Base-by-base conservation (phyloP, 2,888 invertebrate genomes). In the Euplexia lucipara region DNA sequence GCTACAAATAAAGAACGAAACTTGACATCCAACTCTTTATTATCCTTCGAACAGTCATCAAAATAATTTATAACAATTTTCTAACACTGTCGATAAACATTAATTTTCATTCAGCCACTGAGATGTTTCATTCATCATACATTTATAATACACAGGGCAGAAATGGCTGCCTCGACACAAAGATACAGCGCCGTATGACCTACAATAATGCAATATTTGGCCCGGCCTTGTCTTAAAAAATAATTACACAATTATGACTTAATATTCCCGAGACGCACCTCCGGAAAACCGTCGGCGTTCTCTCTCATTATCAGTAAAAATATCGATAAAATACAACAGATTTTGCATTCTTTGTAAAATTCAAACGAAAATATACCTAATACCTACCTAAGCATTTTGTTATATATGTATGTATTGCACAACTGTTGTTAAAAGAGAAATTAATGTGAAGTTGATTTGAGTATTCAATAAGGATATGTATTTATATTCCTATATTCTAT, bases 11-110 rank as follows among this genome's bases (percentile, higher is more conserved):
- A 92, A 87, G 85, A 84, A 84, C 83, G 73, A 84, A 86, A 85
- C 51, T 44, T 95, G 95, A 95, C 95, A 95, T 95, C 95, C 95
- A 95, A 95, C 95, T 95, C 95, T 95, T 95, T 95, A 95, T 95
- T 95, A 95, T 95, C 93, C 90, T 95, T 95, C 94, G 95, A 95
- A 95, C 95, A 95, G 95, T 95, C 95, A 95, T 95, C 95, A 95
- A 95, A 95, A 95, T 95, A 95, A 95, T 95, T 95, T 95, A 95
- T 95, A 95, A 95, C 95, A 95, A 95, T 95, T 95, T 95, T 95
- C 95, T 95, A 95, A 95, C 95, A 95, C 95, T 95, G 95, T 93
- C 92, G 93, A 93, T 94, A 91, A 94, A 94, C 94, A 95, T 94
- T 91, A 91, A 93, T 92, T 89, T 90, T 89, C 93, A 94, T 91